Percentiles rank a stretch among this genome's conserved stretches.
Conservation (phyloP, 2,797 vertebrate genomes). For the Alcedo atthis region DNA sequence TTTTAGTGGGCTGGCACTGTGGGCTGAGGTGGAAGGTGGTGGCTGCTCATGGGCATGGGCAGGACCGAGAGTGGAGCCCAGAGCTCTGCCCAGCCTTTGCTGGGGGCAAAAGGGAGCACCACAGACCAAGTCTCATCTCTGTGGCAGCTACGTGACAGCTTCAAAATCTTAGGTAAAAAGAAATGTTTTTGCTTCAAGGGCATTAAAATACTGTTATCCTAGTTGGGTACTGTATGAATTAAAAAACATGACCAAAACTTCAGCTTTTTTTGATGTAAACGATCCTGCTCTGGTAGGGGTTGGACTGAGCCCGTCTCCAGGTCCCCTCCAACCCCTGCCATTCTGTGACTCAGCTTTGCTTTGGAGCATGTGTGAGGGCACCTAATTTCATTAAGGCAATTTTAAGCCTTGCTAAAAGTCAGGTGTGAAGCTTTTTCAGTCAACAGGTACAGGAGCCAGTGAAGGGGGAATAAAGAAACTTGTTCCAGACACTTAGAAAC, state of each 20-base stretch:
- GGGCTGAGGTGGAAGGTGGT: background rate
- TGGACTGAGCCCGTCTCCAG: too few relatives aligned
- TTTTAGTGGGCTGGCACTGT: background rate
- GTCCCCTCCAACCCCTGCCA: too few relatives aligned
- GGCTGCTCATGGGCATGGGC: background rate
- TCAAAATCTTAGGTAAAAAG: background rate
- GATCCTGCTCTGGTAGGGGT: too few relatives aligned
- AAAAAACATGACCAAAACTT: background rate
- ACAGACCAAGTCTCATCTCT: accelerated
- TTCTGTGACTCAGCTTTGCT: background rate
- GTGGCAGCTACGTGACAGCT: background rate
- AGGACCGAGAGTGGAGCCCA: background rate
- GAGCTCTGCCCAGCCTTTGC: accelerated
- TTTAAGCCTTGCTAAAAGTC: background rate
- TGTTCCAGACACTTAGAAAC: too few relatives aligned
- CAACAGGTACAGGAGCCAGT: too few relatives aligned
- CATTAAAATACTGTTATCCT: background rate
- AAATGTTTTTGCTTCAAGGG: background rate
- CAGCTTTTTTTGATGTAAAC: too few relatives aligned
- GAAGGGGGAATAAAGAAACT: too few relatives aligned
- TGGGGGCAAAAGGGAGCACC: background rate
- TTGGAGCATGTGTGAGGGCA: background rate
- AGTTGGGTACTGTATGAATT: background rate
- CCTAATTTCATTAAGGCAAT: background rate
- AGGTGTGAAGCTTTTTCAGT: too few relatives aligned